These are phyloP conservation scores for Pangasius mekongensis DNA, from an alignment of 2,797 vertebrate genomes.

Conservation along the genomic window DNA sequence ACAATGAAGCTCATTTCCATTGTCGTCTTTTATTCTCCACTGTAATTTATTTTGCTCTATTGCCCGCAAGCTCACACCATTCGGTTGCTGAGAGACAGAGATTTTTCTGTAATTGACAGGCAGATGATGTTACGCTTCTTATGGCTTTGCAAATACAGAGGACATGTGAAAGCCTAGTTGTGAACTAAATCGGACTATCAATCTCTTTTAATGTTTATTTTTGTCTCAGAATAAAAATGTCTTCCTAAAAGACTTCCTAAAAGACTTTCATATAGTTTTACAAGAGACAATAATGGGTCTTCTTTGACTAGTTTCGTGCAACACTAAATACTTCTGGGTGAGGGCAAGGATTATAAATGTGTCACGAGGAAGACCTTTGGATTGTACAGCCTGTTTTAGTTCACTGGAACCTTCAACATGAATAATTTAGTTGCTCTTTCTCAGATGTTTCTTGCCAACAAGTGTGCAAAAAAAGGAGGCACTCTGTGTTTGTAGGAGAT, in stretches of 20 bases:
- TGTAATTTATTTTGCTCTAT: conserved; percentile 13
- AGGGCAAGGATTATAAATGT: conserved; percentile 10
- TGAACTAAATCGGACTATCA: background rate
- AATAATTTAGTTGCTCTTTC: conserved; percentile 11
- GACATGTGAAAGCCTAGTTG: background rate
- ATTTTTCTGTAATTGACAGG: conserved; percentile 26
- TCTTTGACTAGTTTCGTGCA: background rate
- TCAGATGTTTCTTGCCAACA: conserved; percentile 17
- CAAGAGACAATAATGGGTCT: background rate
- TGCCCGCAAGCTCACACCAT: conserved; percentile 1
- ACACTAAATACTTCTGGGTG: background rate
- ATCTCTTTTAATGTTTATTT: background rate
- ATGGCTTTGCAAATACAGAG: background rate
- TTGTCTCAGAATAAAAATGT: background rate
- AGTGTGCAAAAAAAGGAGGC: background rate
- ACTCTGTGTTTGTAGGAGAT: background rate
- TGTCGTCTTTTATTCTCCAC: conserved; percentile 11
- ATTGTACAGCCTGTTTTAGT: background rate
- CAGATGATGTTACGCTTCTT: background rate
- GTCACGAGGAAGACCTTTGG: conserved; percentile 21
- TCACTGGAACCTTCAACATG: background rate
- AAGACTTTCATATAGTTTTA: background rate
- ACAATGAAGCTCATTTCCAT: conserved; percentile 21
- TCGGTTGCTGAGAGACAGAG: conserved; percentile 27
- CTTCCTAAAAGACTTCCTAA: background rate